Base-by-base conservation (phyloP, 2,888 invertebrate species). In the Mesochorus sp. region DNA sequence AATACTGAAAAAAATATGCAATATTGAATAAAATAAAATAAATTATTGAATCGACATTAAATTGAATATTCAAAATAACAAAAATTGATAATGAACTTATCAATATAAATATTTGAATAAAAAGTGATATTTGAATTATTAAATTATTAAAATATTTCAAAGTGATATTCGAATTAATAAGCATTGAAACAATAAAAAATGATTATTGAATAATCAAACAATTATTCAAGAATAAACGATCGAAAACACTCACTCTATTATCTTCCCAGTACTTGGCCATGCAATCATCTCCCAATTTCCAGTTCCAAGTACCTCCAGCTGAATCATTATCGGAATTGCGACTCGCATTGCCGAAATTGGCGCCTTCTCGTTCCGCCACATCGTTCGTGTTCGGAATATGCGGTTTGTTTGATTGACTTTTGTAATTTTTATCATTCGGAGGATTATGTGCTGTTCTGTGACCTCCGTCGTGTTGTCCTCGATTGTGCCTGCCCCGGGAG, bases 211-310 rank as follows among this genome's bases (percentile, higher is more conserved):
- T 12, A 1, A 26, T 14, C 55, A 8, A 51, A 34, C 5, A 66
- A 74, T 57, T 21, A 26, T 53, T 28, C 26, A 26, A 55, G 49
- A n/a, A 39, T 87, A 24, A 47, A 62, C 1, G 14, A 47, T 12
- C 10, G 14, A 19, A 44, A 1, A 66, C 73, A 87, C 93, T 92
- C 89, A 96, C 97, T 92, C 95, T 95, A 86, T 96, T 95, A 91
- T 97, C 97, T 90, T 97, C 97, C 97, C 97, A 97, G 91, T 98
- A 98, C 87, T 97, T 96, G 4, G 97, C 97, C 91, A 97, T 93
- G 88, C 97, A 97, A 76, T 95, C 94, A 88, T 97, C 97, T 8
- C 97, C 97, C 59, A 94, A 92, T 87, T 94, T 95, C 96, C 96
- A 97, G 82, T 92, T 92, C 89, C 91, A 91, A 37, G 83, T 80